A percentile compares a stretch with the other conserved stretches of the same genome.
phyloP scores from a whole-genome alignment of 2,888 invertebrate genomes.

The Andrena bucephala region DNA sequence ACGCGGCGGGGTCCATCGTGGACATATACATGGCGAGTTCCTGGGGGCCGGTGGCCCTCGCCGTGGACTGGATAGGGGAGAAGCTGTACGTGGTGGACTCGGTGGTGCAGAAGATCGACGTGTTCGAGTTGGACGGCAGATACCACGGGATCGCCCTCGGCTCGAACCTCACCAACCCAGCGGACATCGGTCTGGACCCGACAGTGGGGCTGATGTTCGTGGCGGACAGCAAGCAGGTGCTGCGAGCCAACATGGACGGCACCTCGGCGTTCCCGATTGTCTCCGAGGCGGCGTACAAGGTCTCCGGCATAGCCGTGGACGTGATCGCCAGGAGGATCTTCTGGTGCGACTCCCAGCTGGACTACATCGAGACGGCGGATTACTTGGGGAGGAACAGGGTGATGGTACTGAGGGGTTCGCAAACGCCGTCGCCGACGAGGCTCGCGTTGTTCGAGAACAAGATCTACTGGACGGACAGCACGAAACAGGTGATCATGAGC shows the following conservation, averaged over 20 bases:
- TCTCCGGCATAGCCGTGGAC: slow-evolving; percentile 96
- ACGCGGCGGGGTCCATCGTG: slow-evolving; percentile 83
- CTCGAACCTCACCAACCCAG: slow-evolving; percentile 95
- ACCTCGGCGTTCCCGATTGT: slow-evolving; percentile 93
- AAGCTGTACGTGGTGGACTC: slow-evolving; percentile 98
- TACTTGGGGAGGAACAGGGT: slow-evolving; percentile 95
- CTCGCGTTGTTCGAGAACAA: slow-evolving; percentile 94
- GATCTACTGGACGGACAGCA: slow-evolving; percentile 96
- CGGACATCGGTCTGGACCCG: slow-evolving; percentile 97
- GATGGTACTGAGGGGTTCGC: slow-evolving; percentile 92
- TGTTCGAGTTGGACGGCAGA: slow-evolving; percentile 94
- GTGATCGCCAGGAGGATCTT: slow-evolving; percentile 95
- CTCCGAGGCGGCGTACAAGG: slow-evolving; percentile 96
- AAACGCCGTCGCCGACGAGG: slow-evolving; percentile 94
- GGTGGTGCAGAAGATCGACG: slow-evolving; percentile 96
- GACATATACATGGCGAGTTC: slow-evolving; percentile 93
- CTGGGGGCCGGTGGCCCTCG: slow-evolving; percentile 95
- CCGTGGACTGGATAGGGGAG: slow-evolving; percentile 98
- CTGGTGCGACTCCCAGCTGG: slow-evolving; percentile 98
- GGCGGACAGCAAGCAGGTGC: slow-evolving; percentile 93
- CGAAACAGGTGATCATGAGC: slow-evolving; percentile 94
- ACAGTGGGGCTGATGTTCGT: slow-evolving; percentile 95
- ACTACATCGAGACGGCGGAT: slow-evolving; percentile 98
- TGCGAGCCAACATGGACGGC: slow-evolving; percentile 98
- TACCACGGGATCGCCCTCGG: slow-evolving; percentile 96